Conservation (phyloP, 1,140 invertebrate genomes). For the Galendromus occidentalis region DNA sequence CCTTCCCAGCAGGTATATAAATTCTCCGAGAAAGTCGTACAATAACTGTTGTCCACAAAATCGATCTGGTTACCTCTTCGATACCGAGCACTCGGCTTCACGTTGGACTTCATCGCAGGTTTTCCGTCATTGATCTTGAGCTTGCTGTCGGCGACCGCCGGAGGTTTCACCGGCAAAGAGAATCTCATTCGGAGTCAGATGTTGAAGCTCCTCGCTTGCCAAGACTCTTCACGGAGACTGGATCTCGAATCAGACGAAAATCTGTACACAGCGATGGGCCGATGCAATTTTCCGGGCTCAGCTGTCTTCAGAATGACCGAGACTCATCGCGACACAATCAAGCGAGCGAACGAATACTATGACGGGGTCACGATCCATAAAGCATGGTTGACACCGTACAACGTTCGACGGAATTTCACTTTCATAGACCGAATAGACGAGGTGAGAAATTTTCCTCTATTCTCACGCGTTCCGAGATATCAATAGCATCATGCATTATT, state of each 20-base stretch:
- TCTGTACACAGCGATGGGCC: constrained; percentile 36
- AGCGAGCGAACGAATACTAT: constrained; percentile 24
- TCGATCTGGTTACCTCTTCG: too few species aligned
- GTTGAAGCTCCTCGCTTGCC: constrained; percentile 27
- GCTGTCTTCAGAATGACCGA: constrained; percentile 37
- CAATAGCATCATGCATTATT: too few species aligned
- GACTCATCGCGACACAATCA: constrained; percentile 33
- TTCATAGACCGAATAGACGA: constrained; percentile 2
- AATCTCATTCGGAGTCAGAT: not conserved
- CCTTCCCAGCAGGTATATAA: constrained; percentile 36
- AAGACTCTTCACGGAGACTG: constrained; percentile 22
- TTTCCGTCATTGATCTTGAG: constrained; percentile 4
- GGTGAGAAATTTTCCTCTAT: not conserved
- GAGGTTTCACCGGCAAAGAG: not conserved
- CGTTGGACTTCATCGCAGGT: not conserved
- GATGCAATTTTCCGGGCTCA: constrained; percentile 37
- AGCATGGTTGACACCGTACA: constrained; percentile 58
- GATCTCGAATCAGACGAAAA: constrained; percentile 37
- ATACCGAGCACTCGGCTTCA: too few species aligned
- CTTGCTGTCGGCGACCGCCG: not conserved
- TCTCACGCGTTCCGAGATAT: not conserved
- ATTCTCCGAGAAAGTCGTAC: too few species aligned
- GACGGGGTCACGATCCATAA: constrained; percentile 26
- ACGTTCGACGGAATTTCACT: constrained; percentile 32
- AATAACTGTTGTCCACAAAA: too few species aligned